Percentiles rank a stretch among this genome's conserved stretches.
Evolutionary conservation across 2,113 vertebrate genomes (phyloP).

Genomic region (Otocyon megalotis): DNA sequence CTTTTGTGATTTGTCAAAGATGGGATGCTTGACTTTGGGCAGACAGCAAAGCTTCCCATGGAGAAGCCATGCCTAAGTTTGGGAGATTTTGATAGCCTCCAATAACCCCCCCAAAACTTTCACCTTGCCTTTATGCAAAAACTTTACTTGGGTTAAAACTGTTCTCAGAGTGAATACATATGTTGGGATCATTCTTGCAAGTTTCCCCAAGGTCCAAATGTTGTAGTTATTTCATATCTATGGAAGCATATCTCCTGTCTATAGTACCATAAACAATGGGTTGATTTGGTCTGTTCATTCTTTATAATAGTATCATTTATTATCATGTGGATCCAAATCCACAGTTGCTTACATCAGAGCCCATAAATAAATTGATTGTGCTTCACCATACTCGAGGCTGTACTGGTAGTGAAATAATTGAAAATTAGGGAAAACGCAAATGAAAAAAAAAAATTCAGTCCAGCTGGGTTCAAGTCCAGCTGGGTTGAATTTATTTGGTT

Average conservation of each 20-base stretch:
- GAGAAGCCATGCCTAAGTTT: slow-evolving; percentile 38
- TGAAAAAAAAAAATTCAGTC: slow-evolving; percentile 25
- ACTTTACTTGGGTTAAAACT: slow-evolving; percentile 39
- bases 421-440: slow-evolving; percentile 6
- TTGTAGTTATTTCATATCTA: slow-evolving; percentile 9
- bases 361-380: not conserved
- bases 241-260: not conserved
- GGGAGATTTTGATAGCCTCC: slow-evolving; percentile 48
- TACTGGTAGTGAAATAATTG: not conserved
- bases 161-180: not conserved
- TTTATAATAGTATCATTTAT: not conserved
- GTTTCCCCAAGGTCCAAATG: not conserved
- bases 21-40: not conserved
- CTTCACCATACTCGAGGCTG: not conserved
- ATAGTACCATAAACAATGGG: not conserved
- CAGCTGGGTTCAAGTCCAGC: not conserved
- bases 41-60: not conserved
- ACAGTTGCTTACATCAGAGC: not conserved
- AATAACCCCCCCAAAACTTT: not conserved
- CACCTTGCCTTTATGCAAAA: not conserved
- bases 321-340: not conserved
- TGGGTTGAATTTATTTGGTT: not conserved
- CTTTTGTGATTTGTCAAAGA: not conserved
- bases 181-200: not conserved
- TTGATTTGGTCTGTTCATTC: not conserved